Conservation (phyloP, 1,140 invertebrate genomes). For the Sinella curviseta region DNA sequence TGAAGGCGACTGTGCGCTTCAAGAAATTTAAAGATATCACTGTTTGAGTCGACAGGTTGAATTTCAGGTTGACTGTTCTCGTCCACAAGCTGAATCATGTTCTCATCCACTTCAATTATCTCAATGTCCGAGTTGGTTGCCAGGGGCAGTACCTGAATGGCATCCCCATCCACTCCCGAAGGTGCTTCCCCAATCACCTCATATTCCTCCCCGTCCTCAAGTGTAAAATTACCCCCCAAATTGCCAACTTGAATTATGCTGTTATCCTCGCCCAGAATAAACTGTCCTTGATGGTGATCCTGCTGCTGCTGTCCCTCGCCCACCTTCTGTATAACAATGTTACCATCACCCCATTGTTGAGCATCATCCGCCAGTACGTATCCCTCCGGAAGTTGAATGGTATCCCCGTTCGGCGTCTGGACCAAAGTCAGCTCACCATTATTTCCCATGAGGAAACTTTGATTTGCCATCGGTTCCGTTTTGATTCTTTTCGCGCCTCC, state of each 20-base stretch:
- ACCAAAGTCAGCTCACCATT: constrained; percentile 3
- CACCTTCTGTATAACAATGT: background rate
- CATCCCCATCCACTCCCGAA: background rate
- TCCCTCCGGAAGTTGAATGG: constrained; percentile 1
- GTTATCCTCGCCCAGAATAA: background rate
- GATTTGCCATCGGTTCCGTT: background rate
- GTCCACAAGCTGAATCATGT: constrained; percentile 6
- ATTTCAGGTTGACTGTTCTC: background rate
- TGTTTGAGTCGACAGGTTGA: background rate
- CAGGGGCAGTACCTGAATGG: background rate
- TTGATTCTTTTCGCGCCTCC: background rate
- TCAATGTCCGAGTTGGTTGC: constrained; percentile 1
- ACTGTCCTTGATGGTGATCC: too few species aligned
- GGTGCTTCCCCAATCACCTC: background rate
- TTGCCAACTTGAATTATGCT: background rate
- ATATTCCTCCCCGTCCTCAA: constrained; percentile 2
- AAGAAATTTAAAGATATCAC: constrained; percentile 19
- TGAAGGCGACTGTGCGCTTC: background rate
- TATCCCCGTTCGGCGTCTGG: background rate
- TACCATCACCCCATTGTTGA: background rate
- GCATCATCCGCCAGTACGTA: background rate
- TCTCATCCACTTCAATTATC: constrained; percentile 17
- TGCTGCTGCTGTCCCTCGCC: background rate
- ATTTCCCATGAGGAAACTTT: background rate
- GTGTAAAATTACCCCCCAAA: background rate